phyloP scores from a whole-genome alignment of 1,140 invertebrate species.

The Pachypsylla venusta region DNA sequence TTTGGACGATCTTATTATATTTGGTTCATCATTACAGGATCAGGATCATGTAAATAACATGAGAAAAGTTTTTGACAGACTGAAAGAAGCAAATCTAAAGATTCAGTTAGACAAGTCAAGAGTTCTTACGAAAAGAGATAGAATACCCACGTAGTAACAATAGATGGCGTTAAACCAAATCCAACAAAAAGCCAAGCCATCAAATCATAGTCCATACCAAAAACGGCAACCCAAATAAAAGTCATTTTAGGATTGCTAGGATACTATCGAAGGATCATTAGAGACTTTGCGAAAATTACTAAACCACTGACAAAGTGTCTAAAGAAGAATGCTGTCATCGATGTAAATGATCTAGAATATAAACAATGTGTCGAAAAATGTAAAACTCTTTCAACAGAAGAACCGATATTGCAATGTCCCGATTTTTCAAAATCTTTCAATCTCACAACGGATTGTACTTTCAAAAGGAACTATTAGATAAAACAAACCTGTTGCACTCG shows the following conservation, averaged over 20 bases:
- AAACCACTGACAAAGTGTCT: constrained; percentile 26
- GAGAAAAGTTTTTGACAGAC: constrained; percentile 20
- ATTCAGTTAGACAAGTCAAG: constrained; percentile 22
- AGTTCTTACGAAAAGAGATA: constrained; percentile 26
- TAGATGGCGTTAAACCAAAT: constrained; percentile 26
- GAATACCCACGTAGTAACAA: constrained; percentile 25
- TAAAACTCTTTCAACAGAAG: constrained; percentile 28
- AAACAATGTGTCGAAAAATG: constrained; percentile 26
- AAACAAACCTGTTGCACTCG: constrained; percentile 26
- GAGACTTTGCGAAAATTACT: constrained; percentile 22
- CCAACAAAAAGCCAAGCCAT: constrained; percentile 27
- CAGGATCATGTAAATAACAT: constrained; percentile 17
- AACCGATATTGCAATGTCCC: constrained; percentile 27
- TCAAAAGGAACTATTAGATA: constrained; percentile 24
- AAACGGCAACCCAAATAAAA: constrained; percentile 28
- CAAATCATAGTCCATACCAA: constrained; percentile 29
- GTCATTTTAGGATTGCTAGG: constrained; percentile 27
- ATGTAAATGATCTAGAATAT: background rate
- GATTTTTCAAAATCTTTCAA: constrained; percentile 28
- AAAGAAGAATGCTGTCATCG: constrained; percentile 14
- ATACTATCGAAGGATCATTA: constrained; percentile 30
- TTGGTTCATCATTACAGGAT: constrained; percentile 4
- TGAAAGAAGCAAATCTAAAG: constrained; percentile 19
- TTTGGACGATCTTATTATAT: constrained; percentile 17
- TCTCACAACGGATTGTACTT: constrained; percentile 26